Conservation (phyloP, 1,140 invertebrate species). For the Hesperophylax magnus region DNA sequence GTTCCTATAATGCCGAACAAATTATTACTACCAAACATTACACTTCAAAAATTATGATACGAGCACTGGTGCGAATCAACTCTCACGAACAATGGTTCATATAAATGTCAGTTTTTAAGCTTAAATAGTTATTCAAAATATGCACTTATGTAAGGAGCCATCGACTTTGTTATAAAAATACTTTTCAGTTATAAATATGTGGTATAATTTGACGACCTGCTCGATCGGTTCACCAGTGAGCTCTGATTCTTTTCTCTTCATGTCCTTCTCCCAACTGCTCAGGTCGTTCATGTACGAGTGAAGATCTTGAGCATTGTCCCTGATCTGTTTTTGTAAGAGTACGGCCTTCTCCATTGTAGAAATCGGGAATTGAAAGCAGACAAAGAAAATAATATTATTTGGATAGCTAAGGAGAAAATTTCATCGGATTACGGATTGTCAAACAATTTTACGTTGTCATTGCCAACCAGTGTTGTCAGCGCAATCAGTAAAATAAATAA, state of each 20-base stretch:
- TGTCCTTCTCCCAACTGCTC: slow-evolving; percentile 86
- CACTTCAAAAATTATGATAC: not conserved
- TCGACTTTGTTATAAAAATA: not conserved
- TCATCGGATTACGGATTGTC: slow-evolving; percentile 44
- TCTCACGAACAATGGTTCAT: not conserved
- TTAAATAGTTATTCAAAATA: not conserved
- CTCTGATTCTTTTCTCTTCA: slow-evolving; percentile 84
- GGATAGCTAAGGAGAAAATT: slow-evolving; percentile 31
- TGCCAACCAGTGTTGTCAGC: slow-evolving; percentile 46
- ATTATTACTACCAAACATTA: not conserved
- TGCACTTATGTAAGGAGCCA: not conserved
- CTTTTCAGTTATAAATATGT: not conserved
- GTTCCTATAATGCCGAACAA: slow-evolving; percentile 59
- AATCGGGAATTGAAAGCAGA: not conserved
- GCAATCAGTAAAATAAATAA: not conserved
- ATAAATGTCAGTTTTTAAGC: not conserved
- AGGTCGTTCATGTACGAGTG: slow-evolving; percentile 83
- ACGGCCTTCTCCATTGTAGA: slow-evolving; percentile 64
- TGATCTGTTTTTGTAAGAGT: slow-evolving; percentile 77
- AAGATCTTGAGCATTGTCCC: slow-evolving; percentile 82
- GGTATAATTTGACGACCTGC: slow-evolving; percentile 31
- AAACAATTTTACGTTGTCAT: slow-evolving; percentile 52
- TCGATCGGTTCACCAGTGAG: slow-evolving; percentile 30
- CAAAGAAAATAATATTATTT: slow-evolving; percentile 33
- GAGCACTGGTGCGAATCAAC: not conserved